Evolutionary conservation across 2,888 invertebrate species (phyloP).

Genomic region (Dusona sp.): DNA sequence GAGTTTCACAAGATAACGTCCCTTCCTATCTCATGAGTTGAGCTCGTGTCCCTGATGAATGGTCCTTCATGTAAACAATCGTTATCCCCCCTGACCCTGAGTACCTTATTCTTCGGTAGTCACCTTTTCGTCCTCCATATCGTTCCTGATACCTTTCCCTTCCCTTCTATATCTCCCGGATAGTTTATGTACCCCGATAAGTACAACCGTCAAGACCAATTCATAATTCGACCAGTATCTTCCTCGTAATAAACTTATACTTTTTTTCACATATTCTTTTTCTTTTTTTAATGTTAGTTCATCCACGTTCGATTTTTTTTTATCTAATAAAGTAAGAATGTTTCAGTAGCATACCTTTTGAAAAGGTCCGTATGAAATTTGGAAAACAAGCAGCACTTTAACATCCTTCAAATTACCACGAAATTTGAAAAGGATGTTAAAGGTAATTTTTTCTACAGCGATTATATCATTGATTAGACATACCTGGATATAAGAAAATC

Average conservation of each 20-base stretch:
- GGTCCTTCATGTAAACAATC: conserved; percentile 65
- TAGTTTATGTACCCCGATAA: conserved; percentile 29
- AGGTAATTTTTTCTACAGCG: too few species aligned
- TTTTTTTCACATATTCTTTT: not conserved
- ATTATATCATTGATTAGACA: too few species aligned
- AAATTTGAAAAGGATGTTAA: too few species aligned
- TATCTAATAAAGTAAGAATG: not conserved
- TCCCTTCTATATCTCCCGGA: conserved; percentile 2
- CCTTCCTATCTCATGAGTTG: conserved; percentile 52
- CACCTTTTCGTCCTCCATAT: conserved; percentile 34
- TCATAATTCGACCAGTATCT: conserved; percentile 44
- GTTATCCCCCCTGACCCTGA: conserved; percentile 51
- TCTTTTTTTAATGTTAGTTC: too few species aligned
- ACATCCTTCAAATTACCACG: too few species aligned
- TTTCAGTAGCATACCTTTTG: not conserved
- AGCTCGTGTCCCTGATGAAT: conserved; percentile 71
- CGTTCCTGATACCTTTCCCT: conserved; percentile 59
- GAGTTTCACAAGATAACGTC: conserved; percentile 66
- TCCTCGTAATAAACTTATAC: too few species aligned
- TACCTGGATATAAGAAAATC: not conserved
- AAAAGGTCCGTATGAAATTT: not conserved
- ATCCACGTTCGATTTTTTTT: not conserved
- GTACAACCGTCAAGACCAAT: conserved; percentile 26
- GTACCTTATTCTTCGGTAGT: conserved; percentile 22
- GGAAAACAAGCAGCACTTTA: not conserved